Evolutionary conservation across 2,113 vertebrate species (phyloP), one percentile per base, ranked within the genome.

Genomic region (Pterocles gutturalis): DNA sequence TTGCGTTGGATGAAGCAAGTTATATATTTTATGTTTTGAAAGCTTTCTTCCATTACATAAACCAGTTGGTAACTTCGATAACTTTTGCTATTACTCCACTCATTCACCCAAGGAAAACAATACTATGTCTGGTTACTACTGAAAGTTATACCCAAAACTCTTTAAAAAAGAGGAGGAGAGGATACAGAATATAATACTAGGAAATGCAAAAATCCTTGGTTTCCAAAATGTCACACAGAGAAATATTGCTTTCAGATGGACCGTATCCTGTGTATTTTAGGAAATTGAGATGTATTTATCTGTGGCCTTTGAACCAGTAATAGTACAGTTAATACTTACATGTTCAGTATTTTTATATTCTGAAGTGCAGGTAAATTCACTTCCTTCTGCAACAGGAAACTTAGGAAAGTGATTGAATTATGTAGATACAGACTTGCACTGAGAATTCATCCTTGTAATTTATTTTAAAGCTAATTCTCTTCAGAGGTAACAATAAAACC

Each of bases 191-290:
- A 17, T 51, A 64, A n/a, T 15, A 45, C 6, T 22, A 62, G 25
- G 22, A 79, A 78, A 64, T 34, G 7, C 20, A 67, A 53, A 73
- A 83, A 48, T 53, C 31, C 8, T 73, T 53, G 31, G 20, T 83
- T 83, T 67, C 18, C n/a, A 62, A 34, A 80, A n/a, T 15, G 20
- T 41, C 11, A 43, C 26, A 20, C 13, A 22, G 12, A 53, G 26
- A 29, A 79, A 28, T 49, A 69, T 3, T 41, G 5, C 33, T 75
- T 80, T 60, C 41, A 55, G 3, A 6, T 34, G 28, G 16, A 45
- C 8, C 0, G 0, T 43, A n/a, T 64, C 33, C 26, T 55, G 6
- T 25, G 7, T 65, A 9, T 70, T 83, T 79, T 11, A 19, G 36
- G 28, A 79, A 43, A 75, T 24, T 20, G 4, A 36, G 17, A 28